These are phyloP conservation scores for Myiothlypis coronata DNA, from an alignment of 2,797 vertebrate species.

Conservation along the genomic window DNA sequence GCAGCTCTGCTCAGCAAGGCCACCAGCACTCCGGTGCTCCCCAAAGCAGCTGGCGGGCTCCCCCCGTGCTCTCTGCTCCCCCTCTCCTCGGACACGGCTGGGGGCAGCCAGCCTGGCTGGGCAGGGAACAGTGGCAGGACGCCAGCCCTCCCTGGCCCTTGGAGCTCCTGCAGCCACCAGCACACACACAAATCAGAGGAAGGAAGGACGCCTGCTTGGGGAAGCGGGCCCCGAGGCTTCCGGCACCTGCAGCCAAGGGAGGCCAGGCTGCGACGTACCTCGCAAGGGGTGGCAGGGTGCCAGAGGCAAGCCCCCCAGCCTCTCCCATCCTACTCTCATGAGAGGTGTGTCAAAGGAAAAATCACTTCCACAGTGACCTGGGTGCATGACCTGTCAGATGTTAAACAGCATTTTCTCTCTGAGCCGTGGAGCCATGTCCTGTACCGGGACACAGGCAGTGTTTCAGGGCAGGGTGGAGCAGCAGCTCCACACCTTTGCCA, in stretches of 20 bases:
- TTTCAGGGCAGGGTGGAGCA: neutral
- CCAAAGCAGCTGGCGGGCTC: neutral
- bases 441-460: neutral
- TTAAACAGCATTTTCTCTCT: neutral
- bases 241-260: neutral
- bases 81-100: rapidly evolving
- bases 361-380: neutral
- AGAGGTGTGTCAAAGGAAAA: neutral
- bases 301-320: neutral
- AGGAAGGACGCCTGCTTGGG: neutral
- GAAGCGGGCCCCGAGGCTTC: neutral
- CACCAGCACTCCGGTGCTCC: rapidly evolving
- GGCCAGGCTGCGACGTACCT: rapidly evolving
- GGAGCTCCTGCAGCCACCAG: neutral
- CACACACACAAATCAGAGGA: neutral
- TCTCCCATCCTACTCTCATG: neutral
- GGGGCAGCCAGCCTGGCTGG: neutral
- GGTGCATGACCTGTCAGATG: neutral
- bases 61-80: neutral
- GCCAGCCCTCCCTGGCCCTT: neutral
- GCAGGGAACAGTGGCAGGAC: neutral
- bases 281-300: too few relatives aligned
- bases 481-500: neutral
- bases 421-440: neutral
- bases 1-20: neutral